A percentile compares a stretch with the other conserved stretches of the same genome.
Conservation (phyloP, 2,797 vertebrate genomes). For the Oceanodroma leucorhoa region DNA sequence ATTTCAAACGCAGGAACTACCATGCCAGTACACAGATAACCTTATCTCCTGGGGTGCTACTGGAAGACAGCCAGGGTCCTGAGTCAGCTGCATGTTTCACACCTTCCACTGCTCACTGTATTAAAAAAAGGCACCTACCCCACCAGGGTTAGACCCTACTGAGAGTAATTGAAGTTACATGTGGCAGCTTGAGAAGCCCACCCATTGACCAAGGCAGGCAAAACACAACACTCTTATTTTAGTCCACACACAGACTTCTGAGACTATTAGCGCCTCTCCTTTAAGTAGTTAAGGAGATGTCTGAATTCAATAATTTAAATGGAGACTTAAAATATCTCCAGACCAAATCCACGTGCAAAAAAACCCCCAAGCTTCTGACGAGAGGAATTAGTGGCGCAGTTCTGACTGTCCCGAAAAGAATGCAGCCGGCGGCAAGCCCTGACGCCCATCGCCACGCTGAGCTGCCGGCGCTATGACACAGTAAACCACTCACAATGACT, state of each 20-base stretch:
- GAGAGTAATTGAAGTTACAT: fast-evolving
- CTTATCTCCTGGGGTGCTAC: background rate
- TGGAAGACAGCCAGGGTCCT: background rate
- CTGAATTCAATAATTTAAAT: background rate
- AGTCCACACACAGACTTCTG: background rate
- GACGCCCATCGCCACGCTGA: background rate
- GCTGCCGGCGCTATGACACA: background rate
- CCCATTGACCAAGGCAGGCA: background rate
- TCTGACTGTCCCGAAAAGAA: constrained; percentile 30
- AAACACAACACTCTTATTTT: background rate
- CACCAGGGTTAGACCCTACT: fast-evolving
- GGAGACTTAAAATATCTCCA: background rate
- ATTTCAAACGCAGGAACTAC: background rate
- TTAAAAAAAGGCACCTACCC: background rate
- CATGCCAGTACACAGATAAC: background rate
- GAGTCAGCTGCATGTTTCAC: background rate
- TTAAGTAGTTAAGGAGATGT: background rate
- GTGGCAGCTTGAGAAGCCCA: background rate
- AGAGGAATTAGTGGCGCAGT: background rate
- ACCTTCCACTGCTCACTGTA: background rate
- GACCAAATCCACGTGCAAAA: background rate
- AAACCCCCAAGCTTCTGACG: background rate
- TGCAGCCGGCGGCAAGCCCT: background rate
- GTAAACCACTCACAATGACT: background rate
- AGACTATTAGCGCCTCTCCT: background rate